Conservation (phyloP, 2,113 vertebrate genomes). For the Varanus salvator region DNA sequence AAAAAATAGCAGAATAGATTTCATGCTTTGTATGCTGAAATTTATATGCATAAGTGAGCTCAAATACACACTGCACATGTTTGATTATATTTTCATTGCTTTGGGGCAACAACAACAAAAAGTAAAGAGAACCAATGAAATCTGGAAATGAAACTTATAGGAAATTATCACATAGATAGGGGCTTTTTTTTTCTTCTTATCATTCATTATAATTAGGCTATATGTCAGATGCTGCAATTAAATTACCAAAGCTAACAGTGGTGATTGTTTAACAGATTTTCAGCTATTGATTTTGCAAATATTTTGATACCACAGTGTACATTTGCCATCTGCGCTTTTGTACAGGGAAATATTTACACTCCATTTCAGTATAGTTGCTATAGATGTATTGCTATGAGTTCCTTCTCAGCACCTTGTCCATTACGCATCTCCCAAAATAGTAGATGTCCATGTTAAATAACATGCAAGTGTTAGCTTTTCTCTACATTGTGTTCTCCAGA, state of each 20-base stretch:
- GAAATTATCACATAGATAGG: background rate
- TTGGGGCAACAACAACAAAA: background rate
- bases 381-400: background rate
- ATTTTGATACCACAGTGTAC: background rate
- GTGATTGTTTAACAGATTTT: background rate
- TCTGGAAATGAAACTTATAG: background rate
- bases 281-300: background rate
- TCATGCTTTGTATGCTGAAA: background rate
- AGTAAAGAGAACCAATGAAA: background rate
- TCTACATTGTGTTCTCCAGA: background rate
- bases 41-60: background rate
- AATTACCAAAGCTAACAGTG: background rate
- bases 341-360: background rate
- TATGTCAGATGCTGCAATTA: background rate
- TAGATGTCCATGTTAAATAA: background rate
- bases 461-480: too few relatives aligned
- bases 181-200: background rate
- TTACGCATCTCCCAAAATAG: background rate
- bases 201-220: conserved; percentile 8
- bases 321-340: background rate
- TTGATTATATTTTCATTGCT: background rate
- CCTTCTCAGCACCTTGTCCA: background rate
- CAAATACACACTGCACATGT: background rate
- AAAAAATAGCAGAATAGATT: background rate
- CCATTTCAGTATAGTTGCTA: background rate